Conservation (phyloP, 2,113 vertebrate genomes). For the Grammomys surdaster region DNA sequence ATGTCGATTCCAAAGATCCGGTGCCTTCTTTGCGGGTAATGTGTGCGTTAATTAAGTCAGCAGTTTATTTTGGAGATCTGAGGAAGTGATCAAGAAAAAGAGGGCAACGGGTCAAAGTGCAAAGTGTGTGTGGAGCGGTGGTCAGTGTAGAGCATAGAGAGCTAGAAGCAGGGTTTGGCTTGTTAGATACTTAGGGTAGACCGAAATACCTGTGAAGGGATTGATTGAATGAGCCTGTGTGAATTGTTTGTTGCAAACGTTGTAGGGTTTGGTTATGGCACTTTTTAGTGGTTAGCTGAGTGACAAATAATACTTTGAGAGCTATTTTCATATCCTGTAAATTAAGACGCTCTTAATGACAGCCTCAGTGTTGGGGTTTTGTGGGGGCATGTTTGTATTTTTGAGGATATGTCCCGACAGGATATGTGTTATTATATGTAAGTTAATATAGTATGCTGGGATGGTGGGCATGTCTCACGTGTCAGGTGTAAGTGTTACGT, state of each 20-base stretch:
- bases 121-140: not conserved
- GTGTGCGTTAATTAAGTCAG: not conserved
- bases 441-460: not conserved
- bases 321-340: not conserved
- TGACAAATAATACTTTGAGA: not conserved
- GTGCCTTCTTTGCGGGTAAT: constrained; percentile 87
- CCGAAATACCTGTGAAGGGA: not conserved
- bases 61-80: not conserved
- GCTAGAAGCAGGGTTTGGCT: not conserved
- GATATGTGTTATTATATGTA: not conserved
- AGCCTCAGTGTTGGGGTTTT: constrained; percentile 3
- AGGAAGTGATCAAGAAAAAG: not conserved
- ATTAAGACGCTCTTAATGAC: not conserved
- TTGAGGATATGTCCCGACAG: constrained; percentile 4
- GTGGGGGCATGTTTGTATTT: not conserved
- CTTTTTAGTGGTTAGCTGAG: not conserved
- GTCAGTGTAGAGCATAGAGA: not conserved
- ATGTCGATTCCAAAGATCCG: constrained; percentile 93
- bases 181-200: not conserved
- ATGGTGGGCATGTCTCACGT: not conserved
- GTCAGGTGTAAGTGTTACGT: not conserved
- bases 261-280: constrained; percentile 4
- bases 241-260: constrained; percentile 17
- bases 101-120: not conserved
- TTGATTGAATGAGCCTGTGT: not conserved